Evolutionary conservation across 1,140 invertebrate species (phyloP), one percentile per base, ranked within the genome.

Genomic region (Lepidotrigona ventralis): DNA sequence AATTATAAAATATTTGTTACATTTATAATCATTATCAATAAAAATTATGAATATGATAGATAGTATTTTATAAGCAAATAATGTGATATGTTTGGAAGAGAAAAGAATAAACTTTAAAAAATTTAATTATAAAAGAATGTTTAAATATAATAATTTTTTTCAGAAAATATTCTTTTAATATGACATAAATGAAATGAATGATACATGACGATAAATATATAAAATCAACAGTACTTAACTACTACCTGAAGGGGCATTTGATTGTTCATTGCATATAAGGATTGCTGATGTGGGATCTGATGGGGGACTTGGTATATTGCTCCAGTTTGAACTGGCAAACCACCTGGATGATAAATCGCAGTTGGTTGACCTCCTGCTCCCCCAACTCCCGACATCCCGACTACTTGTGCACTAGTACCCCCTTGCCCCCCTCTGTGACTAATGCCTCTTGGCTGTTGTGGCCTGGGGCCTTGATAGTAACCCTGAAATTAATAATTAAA

Each of bases 281-380:
- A 81, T 54, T 92, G 92, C 29, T 91, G 93, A 79, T 90, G 91
- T 0, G 89, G 88, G 29, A 84, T 86, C 63, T 86, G 83, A 46
- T 92, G 93, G 51, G 90, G 83, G 8, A 92, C 85, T 87, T 92
- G 93, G 58, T 89, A 91, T 89, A 94, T 90, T 11, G 89, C 60
- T 39, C 87, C 81, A 63, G 91, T 83, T 77, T 91, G 89, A 54
- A 91, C 86, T 46, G 89, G 71, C 23, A 92, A 88, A 75, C 88
- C 86, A n/a, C 80, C 53, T 39, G 86, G 90, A 84, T 92, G 92
- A 86, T 92, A 94, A 77, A 93, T 80, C 8, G 91, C 83, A 56
- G 91, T 88, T 64, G 92, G 92, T 85, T 93, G 93, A 15, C 90
- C 91, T 54, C 91, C 88, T 79, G 87, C 78, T 74, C 85, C 88